Evolutionary conservation across 2,113 vertebrate species (phyloP).

Genomic region (Acanthisitta chloris): DNA sequence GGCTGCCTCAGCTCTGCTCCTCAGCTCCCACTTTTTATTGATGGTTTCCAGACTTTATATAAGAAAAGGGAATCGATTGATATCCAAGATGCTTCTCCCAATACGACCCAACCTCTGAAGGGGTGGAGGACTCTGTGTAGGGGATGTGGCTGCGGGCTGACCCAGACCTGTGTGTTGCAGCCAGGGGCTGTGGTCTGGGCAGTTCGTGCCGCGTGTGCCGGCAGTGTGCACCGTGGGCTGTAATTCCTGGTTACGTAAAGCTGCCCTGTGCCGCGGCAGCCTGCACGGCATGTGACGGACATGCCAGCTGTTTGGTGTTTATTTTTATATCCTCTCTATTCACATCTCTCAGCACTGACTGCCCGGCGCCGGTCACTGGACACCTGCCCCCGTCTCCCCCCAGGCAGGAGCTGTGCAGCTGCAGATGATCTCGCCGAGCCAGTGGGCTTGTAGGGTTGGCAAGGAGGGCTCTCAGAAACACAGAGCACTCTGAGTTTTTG

Average conservation of each 20-base stretch:
- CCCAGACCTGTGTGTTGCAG: not conserved
- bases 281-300: not conserved
- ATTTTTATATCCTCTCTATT: conserved; percentile 7
- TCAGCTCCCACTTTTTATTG: not conserved
- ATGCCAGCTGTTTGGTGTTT: conserved; percentile 13
- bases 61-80: accelerated
- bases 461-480: not conserved
- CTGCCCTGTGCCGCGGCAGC: not conserved
- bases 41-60: not conserved
- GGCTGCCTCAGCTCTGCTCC: not conserved
- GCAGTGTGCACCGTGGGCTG: accelerated
- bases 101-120: not conserved
- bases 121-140: not conserved
- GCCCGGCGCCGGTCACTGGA: accelerated
- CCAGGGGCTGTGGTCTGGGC: not conserved
- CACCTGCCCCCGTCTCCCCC: not conserved
- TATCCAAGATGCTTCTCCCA: not conserved
- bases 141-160: not conserved
- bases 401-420: accelerated
- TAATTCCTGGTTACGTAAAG: not conserved
- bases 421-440: accelerated
- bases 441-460: too few relatives aligned
- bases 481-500: not conserved
- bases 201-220: not conserved
- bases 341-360: accelerated